Evolutionary conservation across 1,140 invertebrate genomes (phyloP).

Genomic region (Saccostrea echinata): DNA sequence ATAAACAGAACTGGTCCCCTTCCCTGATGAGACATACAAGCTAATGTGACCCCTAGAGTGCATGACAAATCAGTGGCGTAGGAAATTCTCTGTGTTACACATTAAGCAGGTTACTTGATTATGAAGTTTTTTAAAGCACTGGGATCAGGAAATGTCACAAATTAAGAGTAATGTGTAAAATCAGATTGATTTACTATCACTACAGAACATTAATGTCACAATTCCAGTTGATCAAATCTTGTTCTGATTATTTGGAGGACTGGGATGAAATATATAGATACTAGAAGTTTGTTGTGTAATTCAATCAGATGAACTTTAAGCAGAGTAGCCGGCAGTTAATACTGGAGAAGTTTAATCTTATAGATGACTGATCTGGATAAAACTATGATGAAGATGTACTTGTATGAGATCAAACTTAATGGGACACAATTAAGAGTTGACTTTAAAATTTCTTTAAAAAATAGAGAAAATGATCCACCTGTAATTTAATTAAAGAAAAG

Average conservation of each 20-base stretch:
- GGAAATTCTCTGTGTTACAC: background rate
- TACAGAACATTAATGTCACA: background rate
- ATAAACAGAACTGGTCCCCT: background rate
- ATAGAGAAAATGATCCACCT: too few species aligned
- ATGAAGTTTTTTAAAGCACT: background rate
- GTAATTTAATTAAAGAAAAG: too few species aligned
- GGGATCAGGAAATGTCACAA: slow-evolving; percentile 17
- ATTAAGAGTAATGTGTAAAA: slow-evolving; percentile 27
- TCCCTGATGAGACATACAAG: background rate
- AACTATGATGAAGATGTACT: too few species aligned
- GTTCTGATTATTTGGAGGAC: background rate
- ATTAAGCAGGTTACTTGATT: background rate
- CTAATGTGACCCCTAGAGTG: background rate
- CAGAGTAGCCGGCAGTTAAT: too few species aligned
- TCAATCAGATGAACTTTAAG: background rate
- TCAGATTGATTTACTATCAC: background rate
- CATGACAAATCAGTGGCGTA: slow-evolving; percentile 10
- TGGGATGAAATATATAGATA: background rate
- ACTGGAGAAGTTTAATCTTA: too few species aligned
- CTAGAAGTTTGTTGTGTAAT: background rate
- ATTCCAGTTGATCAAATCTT: background rate
- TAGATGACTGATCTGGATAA: too few species aligned
- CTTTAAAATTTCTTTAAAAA: too few species aligned
- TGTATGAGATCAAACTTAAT: too few species aligned
- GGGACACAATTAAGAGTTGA: too few species aligned